Percentiles rank a stretch among this genome's conserved stretches.
Conservation (phyloP, 2,888 invertebrate genomes). For the Augochlorella aurata region DNA sequence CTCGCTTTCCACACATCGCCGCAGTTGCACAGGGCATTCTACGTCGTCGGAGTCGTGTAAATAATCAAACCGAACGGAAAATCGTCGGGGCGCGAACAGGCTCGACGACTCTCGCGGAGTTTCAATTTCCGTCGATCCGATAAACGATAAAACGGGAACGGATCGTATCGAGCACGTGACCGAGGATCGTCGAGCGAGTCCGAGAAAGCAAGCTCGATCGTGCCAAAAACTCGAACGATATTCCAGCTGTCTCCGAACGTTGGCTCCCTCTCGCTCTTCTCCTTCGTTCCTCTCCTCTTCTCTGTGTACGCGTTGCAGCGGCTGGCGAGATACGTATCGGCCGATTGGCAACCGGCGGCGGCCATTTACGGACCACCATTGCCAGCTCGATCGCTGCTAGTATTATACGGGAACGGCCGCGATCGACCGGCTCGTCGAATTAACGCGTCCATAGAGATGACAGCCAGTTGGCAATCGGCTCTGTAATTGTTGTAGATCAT, state of each 20-base stretch:
- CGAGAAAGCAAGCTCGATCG: conserved; percentile 6
- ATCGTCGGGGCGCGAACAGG: background rate
- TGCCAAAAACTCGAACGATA: conserved; percentile 35
- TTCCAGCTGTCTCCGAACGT: conserved; percentile 59
- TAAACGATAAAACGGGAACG: background rate
- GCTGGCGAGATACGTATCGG: conserved; percentile 48
- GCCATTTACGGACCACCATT: conserved; percentile 18
- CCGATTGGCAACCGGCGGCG: conserved; percentile 20
- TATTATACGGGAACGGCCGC: background rate
- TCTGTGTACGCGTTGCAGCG: conserved; percentile 56
- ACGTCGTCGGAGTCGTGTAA: background rate
- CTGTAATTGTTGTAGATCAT: conserved; percentile 6
- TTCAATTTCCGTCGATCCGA: background rate
- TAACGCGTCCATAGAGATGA: background rate
- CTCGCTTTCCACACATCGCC: background rate
- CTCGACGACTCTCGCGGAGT: background rate
- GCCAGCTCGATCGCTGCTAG: conserved; percentile 11
- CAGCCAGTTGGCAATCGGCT: background rate
- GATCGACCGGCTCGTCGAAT: background rate
- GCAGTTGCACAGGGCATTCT: background rate
- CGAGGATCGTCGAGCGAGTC: background rate
- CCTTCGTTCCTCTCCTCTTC: conserved; percentile 39
- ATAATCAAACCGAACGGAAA: background rate
- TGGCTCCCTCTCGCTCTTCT: conserved; percentile 40
- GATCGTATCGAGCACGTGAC: background rate